Conservation (phyloP, 2,888 invertebrate species). For the Drymonia ruficornis region DNA sequence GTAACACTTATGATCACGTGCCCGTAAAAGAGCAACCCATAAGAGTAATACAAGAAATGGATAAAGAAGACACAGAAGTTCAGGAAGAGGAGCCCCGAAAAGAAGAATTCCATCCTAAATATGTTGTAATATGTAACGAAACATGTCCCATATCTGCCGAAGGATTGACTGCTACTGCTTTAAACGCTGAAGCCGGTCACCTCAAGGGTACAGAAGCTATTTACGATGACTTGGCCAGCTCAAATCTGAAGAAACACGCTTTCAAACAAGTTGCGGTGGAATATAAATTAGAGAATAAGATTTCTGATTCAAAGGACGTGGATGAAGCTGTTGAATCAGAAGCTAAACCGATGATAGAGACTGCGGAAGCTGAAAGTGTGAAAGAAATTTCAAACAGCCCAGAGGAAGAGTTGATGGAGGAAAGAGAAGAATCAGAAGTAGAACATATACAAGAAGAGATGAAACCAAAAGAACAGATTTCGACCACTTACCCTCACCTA, state of each 20-base stretch:
- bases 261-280: background rate
- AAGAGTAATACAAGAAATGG: background rate
- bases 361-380: background rate
- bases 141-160: slow-evolving; percentile 31
- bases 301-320: background rate
- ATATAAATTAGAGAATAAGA: background rate
- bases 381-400: background rate
- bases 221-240: slow-evolving; percentile 5
- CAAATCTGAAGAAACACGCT: background rate
- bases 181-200: background rate
- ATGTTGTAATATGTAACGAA: slow-evolving; percentile 29
- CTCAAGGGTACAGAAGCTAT: slow-evolving; percentile 10
- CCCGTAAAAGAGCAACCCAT: background rate
- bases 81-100: slow-evolving; percentile 1
- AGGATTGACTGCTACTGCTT: background rate
- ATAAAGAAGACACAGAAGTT: background rate
- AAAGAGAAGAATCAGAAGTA: background rate
- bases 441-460: background rate
- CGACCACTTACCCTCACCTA: background rate
- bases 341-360: background rate
- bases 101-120: slow-evolving; percentile 21
- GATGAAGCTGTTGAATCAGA: no score
- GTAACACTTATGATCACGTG: background rate
- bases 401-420: background rate
- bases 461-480: background rate